Evolutionary conservation across 2,797 vertebrate species (phyloP).

Genomic region (Myripristis murdjan): DNA sequence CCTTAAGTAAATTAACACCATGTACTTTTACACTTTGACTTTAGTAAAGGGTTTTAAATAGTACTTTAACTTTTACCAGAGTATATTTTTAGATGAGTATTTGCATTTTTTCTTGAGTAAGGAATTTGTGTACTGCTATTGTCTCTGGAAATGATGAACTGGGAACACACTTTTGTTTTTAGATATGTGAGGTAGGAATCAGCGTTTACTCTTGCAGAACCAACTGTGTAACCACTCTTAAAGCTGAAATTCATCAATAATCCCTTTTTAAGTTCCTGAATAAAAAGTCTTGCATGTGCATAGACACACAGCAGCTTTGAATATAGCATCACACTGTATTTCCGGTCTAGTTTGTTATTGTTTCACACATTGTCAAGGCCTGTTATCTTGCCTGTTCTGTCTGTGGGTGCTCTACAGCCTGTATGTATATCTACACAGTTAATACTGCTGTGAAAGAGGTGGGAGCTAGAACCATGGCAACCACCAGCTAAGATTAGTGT

Average conservation of each 20-base stretch:
- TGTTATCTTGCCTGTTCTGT: slow-evolving; percentile 48
- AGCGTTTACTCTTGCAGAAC: not conserved
- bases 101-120: no score
- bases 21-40: no score
- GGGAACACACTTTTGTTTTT: not conserved
- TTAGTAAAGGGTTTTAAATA: no score
- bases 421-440: slow-evolving; percentile 74
- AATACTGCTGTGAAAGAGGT: slow-evolving; percentile 71
- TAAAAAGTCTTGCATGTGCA: not conserved
- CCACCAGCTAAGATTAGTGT: slow-evolving; percentile 80
- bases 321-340: not conserved
- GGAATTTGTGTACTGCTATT: no score
- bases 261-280: not conserved
- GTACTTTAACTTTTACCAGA: no score
- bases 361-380: slow-evolving; percentile 33
- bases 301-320: no score
- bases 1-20: no score
- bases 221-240: not conserved
- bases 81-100: no score
- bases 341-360: slow-evolving; percentile 7
- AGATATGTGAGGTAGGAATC: not conserved
- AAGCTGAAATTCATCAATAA: not conserved
- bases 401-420: slow-evolving; percentile 54
- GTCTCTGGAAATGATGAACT: slow-evolving; percentile 7
- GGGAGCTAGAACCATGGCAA: slow-evolving; percentile 83